These are phyloP conservation scores for Chondrosia reniformis DNA, from an alignment of 37 sponge, comb jelly and placozoan genomes.

Conservation along the genomic window DNA sequence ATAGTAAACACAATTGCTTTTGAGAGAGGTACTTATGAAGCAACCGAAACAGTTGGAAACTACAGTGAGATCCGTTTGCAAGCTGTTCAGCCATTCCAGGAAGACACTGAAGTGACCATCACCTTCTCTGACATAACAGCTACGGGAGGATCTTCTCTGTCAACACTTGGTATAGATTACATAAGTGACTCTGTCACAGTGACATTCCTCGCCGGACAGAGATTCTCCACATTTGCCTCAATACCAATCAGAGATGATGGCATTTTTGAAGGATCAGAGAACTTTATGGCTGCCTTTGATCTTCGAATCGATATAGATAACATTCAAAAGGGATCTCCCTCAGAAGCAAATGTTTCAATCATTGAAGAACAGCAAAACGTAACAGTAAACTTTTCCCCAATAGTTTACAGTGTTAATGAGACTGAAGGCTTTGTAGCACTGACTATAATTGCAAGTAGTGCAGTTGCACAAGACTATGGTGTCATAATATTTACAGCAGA, in stretches of 20 bases:
- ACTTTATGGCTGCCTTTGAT: not conserved
- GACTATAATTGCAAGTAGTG: not conserved
- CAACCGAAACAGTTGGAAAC: not conserved
- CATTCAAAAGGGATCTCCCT: not conserved
- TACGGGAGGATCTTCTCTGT: not conserved
- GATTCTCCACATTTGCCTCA: not conserved
- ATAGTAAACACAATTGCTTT: not conserved
- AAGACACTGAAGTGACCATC: slow-evolving; percentile 11
- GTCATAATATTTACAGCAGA: not conserved
- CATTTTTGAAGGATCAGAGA: not conserved
- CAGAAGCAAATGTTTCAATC: not conserved
- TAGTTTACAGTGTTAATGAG: not conserved
- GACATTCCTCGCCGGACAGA: not conserved
- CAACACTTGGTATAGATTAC: not conserved
- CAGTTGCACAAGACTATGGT: not conserved
- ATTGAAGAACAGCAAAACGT: not conserved
- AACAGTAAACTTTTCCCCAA: not conserved
- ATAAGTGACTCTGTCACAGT: not conserved
- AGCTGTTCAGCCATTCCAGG: not conserved
- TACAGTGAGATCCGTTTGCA: not conserved
- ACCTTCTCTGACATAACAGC: slow-evolving; percentile 4
- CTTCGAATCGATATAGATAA: not conserved
- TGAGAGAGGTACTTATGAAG: not conserved
- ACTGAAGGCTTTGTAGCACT: not conserved
- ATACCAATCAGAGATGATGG: not conserved